Percentiles rank a stretch among this genome's conserved stretches.
These are phyloP conservation scores for Squalus acanthias DNA, from an alignment of 2,797 vertebrate species.

Conservation along the genomic window DNA sequence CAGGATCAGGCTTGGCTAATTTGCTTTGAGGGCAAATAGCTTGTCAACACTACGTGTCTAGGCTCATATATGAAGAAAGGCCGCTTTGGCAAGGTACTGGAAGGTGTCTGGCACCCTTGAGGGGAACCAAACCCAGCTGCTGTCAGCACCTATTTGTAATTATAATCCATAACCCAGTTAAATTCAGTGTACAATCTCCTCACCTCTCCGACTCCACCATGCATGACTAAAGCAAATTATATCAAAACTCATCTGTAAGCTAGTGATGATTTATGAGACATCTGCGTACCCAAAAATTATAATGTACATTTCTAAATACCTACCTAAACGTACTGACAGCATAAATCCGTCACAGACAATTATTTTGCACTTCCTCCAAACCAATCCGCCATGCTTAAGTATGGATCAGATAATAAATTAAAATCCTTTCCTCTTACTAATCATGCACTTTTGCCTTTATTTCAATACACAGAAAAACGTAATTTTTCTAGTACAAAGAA, in stretches of 20 bases:
- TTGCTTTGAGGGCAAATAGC: not conserved
- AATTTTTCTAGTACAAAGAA: conserved; percentile 72
- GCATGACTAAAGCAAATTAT: not conserved
- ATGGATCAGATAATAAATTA: not conserved
- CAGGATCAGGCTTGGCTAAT: not conserved
- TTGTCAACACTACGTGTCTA: not conserved
- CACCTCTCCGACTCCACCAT: not conserved
- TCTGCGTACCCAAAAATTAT: not conserved
- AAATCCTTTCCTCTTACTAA: not conserved
- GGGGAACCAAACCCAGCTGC: not conserved
- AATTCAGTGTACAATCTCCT: not conserved
- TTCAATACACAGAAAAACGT: not conserved
- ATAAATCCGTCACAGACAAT: not conserved
- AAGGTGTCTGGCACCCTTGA: not conserved
- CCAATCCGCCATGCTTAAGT: not conserved
- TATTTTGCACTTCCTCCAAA: not conserved
- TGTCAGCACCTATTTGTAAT: not conserved
- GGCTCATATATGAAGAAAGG: not conserved
- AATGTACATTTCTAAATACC: not conserved
- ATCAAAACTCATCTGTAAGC: not conserved
- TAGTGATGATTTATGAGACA: not conserved
- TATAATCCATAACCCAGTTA: not conserved
- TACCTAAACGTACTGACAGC: not conserved
- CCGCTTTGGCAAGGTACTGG: not conserved
- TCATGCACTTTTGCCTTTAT: not conserved